Percentiles rank a stretch among this genome's conserved stretches.
Conservation (phyloP, 2,888 invertebrate genomes). For the Sphaeridia pumilis region DNA sequence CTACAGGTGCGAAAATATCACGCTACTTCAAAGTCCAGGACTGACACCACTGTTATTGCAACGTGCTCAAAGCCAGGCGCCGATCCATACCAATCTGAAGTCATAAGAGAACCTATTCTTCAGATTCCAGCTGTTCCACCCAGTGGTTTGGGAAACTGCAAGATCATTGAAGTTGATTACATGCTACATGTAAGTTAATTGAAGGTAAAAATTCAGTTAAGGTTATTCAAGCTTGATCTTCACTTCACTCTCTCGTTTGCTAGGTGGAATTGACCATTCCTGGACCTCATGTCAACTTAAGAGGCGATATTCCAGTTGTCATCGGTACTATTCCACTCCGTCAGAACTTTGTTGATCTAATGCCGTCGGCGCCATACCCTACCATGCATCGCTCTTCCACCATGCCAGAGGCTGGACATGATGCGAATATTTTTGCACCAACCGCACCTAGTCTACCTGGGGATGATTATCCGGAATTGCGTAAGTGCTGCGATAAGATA, state of each 20-base stretch:
- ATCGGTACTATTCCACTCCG: slow-evolving; percentile 7
- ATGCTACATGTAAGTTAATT: background rate
- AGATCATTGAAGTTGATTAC: slow-evolving; percentile 6
- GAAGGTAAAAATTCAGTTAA: background rate
- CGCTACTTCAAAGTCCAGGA: background rate
- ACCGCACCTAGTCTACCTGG: background rate
- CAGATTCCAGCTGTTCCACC: slow-evolving; percentile 2
- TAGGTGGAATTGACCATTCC: slow-evolving; percentile 3
- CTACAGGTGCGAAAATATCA: background rate
- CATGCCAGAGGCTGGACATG: background rate
- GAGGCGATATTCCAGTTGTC: slow-evolving; percentile 1
- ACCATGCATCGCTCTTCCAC: background rate
- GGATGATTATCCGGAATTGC: background rate
- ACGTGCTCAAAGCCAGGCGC: background rate
- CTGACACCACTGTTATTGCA: background rate
- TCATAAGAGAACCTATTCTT: background rate
- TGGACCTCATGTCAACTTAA: background rate
- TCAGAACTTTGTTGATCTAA: background rate
- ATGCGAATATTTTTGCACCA: background rate
- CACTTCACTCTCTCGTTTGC: background rate
- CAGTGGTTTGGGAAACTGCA: background rate
- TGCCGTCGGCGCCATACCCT: background rate
- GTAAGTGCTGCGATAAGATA: too few species aligned
- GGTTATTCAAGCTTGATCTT: background rate
- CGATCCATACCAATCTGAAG: background rate